Evolutionary conservation across 2,888 invertebrate genomes (phyloP), one percentile per base, ranked within the genome.

Genomic region (Drosophila paramelanica): DNA sequence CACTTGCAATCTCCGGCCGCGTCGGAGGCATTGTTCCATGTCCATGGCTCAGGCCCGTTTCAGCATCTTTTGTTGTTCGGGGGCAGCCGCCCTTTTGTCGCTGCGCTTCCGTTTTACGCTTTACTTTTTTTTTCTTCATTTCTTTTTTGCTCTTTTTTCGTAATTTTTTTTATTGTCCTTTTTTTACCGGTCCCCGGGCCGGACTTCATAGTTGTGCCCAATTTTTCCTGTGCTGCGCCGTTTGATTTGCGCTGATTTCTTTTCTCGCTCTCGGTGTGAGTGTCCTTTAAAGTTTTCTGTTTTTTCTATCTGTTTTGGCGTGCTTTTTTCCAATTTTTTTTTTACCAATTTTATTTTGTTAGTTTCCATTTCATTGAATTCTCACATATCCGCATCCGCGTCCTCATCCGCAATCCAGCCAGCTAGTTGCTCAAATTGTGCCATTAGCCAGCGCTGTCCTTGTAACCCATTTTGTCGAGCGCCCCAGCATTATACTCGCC

Each of bases 321-420:
- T 3, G 8, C 25, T 46, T 27, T 46, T 45, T 6, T n/a, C 4
- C 3, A 23, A 23, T 36, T 25, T 14, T 7, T 3, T 66, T 70
- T 67, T 69, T 68, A 79, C 83, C 74, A 81, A 83, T 85, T 88
- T 83, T 79, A 88, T 83, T 89, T 83, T 80, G 83, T 85, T 79
- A 84, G 86, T 89, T 89, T 89, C 88, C 90, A 89, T 89, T 88
- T 89, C 89, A 89, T 86, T 89, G 88, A 82, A 88, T 86, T 80
- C 79, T 84, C 82, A 89, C 84, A 86, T 89, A 86, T 84, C 81
- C 79, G 80, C 76, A 81, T 72, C 73, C 71, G 59, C 68, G 81
- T 70, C 62, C 69, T 56, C 57, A 53, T 42, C 42, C 49, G 59
- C 55, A 64, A 36, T n/a, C 27, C 57, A 33, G 23, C 20, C 20